Percentiles rank a stretch among this genome's conserved stretches.
phyloP scores from a whole-genome alignment of 2,888 invertebrate species.

The Fragum whitleyi region DNA sequence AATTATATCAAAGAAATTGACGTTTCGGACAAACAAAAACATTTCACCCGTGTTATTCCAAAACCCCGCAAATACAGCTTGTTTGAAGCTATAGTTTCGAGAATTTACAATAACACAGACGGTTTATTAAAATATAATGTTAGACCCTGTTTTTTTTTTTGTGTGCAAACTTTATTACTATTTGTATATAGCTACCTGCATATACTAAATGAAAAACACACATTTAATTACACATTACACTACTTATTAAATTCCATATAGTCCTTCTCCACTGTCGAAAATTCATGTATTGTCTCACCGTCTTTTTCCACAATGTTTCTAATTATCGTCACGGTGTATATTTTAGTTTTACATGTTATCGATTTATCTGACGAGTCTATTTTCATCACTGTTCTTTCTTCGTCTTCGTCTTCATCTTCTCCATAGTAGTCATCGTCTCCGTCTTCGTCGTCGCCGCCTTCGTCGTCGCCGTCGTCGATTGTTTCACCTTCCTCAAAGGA shows the following conservation, averaged over 20 bases:
- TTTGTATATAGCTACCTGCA: not conserved
- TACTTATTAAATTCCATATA: constrained; percentile 9
- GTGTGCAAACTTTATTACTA: no score
- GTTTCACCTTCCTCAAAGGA: no score
- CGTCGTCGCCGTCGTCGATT: not conserved
- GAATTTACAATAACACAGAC: no score
- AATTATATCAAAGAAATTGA: no score
- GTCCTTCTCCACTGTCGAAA: not conserved
- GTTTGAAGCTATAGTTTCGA: no score
- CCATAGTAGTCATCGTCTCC: not conserved
- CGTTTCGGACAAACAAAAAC: no score
- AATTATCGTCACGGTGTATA: not conserved
- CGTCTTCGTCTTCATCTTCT: not conserved
- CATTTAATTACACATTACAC: not conserved
- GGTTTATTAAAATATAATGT: no score
- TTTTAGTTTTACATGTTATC: not conserved
- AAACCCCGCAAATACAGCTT: no score
- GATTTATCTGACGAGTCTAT: not conserved
- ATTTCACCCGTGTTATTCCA: no score
- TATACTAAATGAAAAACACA: not conserved
- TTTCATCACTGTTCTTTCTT: not conserved
- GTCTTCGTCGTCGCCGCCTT: not conserved
- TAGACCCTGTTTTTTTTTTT: no score
- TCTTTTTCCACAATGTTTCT: not conserved
- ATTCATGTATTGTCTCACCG: not conserved